Base-by-base conservation (phyloP, 1,140 invertebrate genomes). In the Orchestia grillus region DNA sequence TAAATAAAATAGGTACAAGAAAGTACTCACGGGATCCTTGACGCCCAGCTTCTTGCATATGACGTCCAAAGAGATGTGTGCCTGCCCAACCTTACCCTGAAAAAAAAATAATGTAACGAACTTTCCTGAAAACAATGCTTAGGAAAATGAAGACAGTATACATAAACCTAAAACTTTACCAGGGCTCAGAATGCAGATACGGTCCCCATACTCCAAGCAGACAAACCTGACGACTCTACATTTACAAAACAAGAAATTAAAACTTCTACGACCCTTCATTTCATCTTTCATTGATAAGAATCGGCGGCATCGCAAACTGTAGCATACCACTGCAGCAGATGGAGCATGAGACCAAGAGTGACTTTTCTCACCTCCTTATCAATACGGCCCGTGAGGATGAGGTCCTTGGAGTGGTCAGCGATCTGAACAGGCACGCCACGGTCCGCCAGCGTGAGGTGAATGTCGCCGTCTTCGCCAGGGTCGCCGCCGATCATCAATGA, bases 31-130 rank as follows among this genome's bases (percentile, higher is more conserved):
- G 36, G 90, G 44, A 96, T 96, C 96, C 19, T 96, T 92, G 87
- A 45, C 45, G 44, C 90, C 90, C 16, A 88, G 87, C 44, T 96
- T 96, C 88, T 99, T 98, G 97, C 99, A 99, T 95, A 99, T 98
- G 95, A 99, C 98, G 97, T 98, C 99, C 43, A 99, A 98, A 97
- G 98, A 98, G 53, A 99, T 98, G 91, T 98, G 99, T 28, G 98
- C 98, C 0, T 98, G 98, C 0, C 99, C 99, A 0, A 98, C 97
- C 23, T 98, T 97, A 53, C 98, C 98, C 97, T 98, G 97, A 43
- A 92, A 96, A 96, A 4, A 53, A 95, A 41, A 44, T 43, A 45
- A 77, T 45, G 53, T 36, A 43, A 77, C 28, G 15, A 77, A 77
- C 62, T 19, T 77, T 15, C 62, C 11, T 77, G 62, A 77, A 8